Conservation (phyloP, 2,797 vertebrate species). For the Myotis myotis region DNA sequence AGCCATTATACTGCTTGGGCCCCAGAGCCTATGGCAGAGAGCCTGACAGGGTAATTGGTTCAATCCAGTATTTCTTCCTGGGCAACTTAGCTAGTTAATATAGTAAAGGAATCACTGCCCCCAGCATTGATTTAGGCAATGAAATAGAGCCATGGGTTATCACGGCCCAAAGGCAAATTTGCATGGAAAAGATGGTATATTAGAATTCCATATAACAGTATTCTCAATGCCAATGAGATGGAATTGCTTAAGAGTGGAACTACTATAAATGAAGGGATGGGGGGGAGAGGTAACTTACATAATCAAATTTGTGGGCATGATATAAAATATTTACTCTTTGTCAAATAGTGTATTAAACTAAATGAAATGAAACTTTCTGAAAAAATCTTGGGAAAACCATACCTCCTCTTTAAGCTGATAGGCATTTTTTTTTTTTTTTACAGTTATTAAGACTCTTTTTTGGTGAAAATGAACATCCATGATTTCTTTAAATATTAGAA, state of each 20-base stretch:
- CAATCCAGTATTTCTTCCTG: constrained; percentile 43
- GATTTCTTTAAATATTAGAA: not conserved
- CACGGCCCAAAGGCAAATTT: not conserved
- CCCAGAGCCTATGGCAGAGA: not conserved
- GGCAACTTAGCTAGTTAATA: constrained; percentile 39
- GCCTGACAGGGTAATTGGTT: constrained; percentile 7
- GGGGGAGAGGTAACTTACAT: rapidly evolving
- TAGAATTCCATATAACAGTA: not conserved
- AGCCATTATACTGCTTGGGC: not conserved
- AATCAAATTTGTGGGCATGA: not conserved
- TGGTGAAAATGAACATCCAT: not conserved
- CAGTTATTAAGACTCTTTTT: not conserved
- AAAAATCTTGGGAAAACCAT: not conserved
- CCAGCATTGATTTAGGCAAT: not conserved
- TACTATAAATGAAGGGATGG: not conserved
- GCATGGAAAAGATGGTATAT: not conserved
- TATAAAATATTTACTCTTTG: not conserved
- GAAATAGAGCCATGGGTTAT: constrained; percentile 31
- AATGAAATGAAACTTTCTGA: not conserved
- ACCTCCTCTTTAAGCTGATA: not conserved
- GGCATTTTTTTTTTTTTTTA: not conserved
- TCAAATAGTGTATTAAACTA: not conserved
- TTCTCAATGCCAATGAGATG: not conserved
- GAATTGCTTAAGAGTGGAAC: not conserved
- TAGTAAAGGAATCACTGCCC: constrained; percentile 13